Base-by-base conservation (phyloP, 1,140 invertebrate species). In the Diplogasteroides magnus region DNA sequence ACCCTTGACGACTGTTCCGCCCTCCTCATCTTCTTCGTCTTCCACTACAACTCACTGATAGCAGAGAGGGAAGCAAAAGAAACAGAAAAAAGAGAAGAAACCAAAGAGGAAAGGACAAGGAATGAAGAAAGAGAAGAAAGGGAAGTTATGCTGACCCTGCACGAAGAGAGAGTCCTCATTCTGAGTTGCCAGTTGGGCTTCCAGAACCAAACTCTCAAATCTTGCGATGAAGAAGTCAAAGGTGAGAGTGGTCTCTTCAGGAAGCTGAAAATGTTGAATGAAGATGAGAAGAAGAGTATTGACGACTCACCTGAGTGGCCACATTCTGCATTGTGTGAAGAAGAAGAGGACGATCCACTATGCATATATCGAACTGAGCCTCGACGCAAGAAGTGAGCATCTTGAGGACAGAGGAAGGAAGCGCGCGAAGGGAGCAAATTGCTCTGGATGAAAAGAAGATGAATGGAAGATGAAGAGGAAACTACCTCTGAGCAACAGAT, bases 221-320 rank as follows among this genome's bases (percentile, higher is more conserved):
- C 95, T 88, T 83, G 94, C 94, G 2, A 97, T 86, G 83, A 99
- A 99, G 86, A 99, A 98, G 69, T 98, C 93, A 95, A 96, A 99
- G 0, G 89, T 89, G 6, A 98, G 86, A 71, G 98, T 91, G 74
- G 89, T 89, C 55, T 93, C 86, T 81, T 97, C 92, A 71, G 90
- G 91, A 1, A 98, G 87, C 3, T 48, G 6, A 6, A 48, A 48
- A 11, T 19, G 37, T 11, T 48, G 19, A 48, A 11, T 48, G 37
- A 48, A 48, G 6, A 19, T 6, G 6, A 48, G 6, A 19, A 19
- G 6, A 48, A 11, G 6, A 6, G 19, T 48, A 48, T 6, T 6
- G 37, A 11, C 19, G 19, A 6, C 19, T 6, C 37, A 48, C 37
- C 37, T 91, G 90, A 81, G 94, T 96, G 79, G 94, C 91, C 1